Percentiles rank a stretch among this genome's conserved stretches.
Evolutionary conservation across 2,797 vertebrate genomes (phyloP).

Genomic region (Serranus cabrilla): DNA sequence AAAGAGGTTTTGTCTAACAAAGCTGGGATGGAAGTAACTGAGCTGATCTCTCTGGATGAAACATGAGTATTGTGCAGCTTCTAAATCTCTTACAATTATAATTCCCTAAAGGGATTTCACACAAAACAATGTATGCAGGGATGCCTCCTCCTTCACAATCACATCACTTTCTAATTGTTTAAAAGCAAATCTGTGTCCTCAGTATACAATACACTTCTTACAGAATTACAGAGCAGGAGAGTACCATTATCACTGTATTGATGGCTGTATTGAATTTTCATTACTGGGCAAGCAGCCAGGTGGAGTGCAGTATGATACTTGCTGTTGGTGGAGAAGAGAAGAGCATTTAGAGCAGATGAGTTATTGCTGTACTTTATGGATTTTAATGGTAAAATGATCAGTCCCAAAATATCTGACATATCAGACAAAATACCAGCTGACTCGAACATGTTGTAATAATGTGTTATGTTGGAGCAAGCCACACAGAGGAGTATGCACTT

Average conservation of each 20-base stretch:
- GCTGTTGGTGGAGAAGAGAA: slow-evolving; percentile 18
- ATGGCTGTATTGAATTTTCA: slow-evolving; percentile 62
- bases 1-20: slow-evolving; percentile 31
- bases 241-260: slow-evolving; percentile 54
- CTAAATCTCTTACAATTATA: slow-evolving; percentile 36
- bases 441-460: not conserved
- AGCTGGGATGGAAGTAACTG: slow-evolving; percentile 6
- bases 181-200: slow-evolving; percentile 40
- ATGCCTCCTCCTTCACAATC: slow-evolving; percentile 4
- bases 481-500: not conserved
- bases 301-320: slow-evolving; percentile 30
- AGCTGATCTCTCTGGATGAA: slow-evolving; percentile 23
- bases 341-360: slow-evolving; percentile 25
- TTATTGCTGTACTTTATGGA: slow-evolving; percentile 20
- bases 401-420: not conserved
- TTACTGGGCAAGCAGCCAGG: slow-evolving; percentile 57
- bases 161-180: slow-evolving; percentile 51
- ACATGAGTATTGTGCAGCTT: slow-evolving; percentile 19
- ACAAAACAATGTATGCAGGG: slow-evolving; percentile 20
- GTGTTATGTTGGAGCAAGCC: not conserved
- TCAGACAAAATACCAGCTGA: not conserved
- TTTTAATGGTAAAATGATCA: slow-evolving; percentile 6
- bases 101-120: slow-evolving; percentile 40
- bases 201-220: slow-evolving; percentile 42
- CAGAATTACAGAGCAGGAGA: slow-evolving; percentile 38